Evolutionary conservation across 2,113 vertebrate species (phyloP), one percentile per base, ranked within the genome.

Genomic region (Etheostoma cragini): DNA sequence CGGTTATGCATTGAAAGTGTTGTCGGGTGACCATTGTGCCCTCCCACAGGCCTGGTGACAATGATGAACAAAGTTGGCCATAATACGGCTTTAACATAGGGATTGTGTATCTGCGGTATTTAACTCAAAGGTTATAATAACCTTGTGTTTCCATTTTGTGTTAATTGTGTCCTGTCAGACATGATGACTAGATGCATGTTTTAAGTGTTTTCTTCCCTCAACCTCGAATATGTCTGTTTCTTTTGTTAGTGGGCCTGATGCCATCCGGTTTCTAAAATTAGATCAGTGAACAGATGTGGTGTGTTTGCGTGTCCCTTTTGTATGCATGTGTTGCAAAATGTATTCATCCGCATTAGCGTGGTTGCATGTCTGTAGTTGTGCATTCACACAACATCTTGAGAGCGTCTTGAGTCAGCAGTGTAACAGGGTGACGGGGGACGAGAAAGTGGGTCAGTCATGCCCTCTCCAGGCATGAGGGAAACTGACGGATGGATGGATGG

Each of bases 391-490:
- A 26, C 84, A 86, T 90, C 84, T 88, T 87, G 79, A 80, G 45
- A 16, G 7, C 0, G 52, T 86, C 92, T 88, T 90, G 87, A 93
- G 80, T 93, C 87, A 91, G 90, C 91, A 89, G 78, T 58, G 86
- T 42, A 73, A 58, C 61, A 46, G 76, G 62, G 76, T 53, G 78
- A 88, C 64, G 26, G 35, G 35, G 53, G 76, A 14, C 56, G 49
- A 35, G 81, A 89, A 92, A 91, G 67, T 87, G 91, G 89, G 87
- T 90, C 91, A 91, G 88, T 72, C 82, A 47, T 91, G 87, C 68
- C 82, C 85, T 87, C 84, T 84, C 53, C 56, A 72, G 81, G 70
- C 80, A 66, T 13, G 49, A 75, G 12, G 22, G 61, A 79, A 78
- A 66, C 33, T 10, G 68, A 62, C 17, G 52, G 78, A 63, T 7